Conservation (phyloP, 2,888 invertebrate genomes). For the Corbicula japonica region DNA sequence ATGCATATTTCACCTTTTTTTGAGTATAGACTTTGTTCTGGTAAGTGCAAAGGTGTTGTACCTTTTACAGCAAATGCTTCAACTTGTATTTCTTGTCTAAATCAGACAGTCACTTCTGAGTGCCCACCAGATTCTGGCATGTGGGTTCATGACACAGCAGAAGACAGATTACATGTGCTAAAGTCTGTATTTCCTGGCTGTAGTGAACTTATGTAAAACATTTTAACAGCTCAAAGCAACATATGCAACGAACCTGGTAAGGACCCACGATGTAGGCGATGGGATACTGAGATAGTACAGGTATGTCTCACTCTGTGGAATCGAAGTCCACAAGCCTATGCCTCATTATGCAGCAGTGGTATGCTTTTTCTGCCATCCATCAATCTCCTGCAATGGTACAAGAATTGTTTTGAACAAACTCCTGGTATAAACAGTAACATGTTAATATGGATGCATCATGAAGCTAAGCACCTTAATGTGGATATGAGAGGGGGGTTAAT, state of each 20-base stretch:
- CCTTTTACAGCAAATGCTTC: neutral
- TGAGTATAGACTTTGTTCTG: slow-evolving; percentile 7
- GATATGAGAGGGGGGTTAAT: slow-evolving; percentile 7
- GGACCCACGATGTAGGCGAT: slow-evolving; percentile 35
- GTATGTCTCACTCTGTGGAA: slow-evolving; percentile 48
- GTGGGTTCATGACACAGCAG: too few relatives aligned
- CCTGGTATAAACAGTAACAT: slow-evolving; percentile 16
- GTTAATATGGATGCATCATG: slow-evolving; percentile 4
- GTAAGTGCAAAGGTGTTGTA: slow-evolving; percentile 16
- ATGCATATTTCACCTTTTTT: too few relatives aligned
- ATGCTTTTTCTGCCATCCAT: slow-evolving; percentile 9
- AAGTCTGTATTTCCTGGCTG: slow-evolving; percentile 20
- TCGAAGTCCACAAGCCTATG: slow-evolving; percentile 34
- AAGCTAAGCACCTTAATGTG: neutral
- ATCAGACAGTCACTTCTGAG: slow-evolving; percentile 6
- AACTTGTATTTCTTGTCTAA: neutral
- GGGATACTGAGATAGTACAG: slow-evolving; percentile 32
- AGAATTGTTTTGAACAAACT: slow-evolving; percentile 16
- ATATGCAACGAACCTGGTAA: slow-evolving; percentile 25
- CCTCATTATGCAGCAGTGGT: slow-evolving; percentile 7
- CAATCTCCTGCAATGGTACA: slow-evolving; percentile 14
- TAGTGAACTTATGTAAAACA: slow-evolving; percentile 12
- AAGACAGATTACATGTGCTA: neutral
- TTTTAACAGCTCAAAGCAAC: slow-evolving; percentile 28
- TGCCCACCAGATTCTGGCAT: too few relatives aligned